These are phyloP conservation scores for Sprattus sprattus DNA, from an alignment of 2,113 vertebrate species.

Conservation along the genomic window DNA sequence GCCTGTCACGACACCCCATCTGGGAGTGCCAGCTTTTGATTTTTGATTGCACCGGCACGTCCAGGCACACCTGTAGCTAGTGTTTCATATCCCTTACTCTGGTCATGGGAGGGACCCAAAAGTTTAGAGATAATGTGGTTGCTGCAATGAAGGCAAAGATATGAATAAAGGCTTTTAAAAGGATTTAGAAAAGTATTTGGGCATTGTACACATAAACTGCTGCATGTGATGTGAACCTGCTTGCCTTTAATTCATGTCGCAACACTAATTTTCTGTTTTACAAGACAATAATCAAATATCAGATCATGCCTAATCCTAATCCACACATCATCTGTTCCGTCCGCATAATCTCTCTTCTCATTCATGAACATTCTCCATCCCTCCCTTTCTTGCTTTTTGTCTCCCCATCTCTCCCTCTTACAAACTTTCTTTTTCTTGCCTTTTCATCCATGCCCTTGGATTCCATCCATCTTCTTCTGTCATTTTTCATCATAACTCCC, in stretches of 20 bases:
- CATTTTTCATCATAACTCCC: slow-evolving; percentile 16
- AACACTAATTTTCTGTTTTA: not conserved
- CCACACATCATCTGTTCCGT: not conserved
- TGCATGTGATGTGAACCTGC: not conserved
- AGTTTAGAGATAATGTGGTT: not conserved
- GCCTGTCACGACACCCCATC: too few relatives aligned
- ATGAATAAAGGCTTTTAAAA: not conserved
- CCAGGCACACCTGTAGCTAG: too few relatives aligned
- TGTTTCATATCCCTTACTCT: not conserved
- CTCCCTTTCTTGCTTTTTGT: slow-evolving; percentile 22
- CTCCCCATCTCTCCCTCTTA: slow-evolving; percentile 9
- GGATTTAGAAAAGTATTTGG: not conserved
- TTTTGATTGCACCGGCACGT: too few relatives aligned
- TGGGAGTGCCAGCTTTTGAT: too few relatives aligned
- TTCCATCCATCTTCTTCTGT: not conserved
- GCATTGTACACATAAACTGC: not conserved
- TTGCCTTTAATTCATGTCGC: not conserved
- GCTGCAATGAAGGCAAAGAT: not conserved
- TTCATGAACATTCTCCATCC: slow-evolving; percentile 6
- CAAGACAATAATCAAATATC: not conserved
- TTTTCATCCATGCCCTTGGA: not conserved
- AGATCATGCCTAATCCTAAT: not conserved
- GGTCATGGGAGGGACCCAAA: not conserved
- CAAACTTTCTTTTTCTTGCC: not conserved
- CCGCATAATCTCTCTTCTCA: not conserved